A percentile compares a stretch with the other conserved stretches of the same genome.
phyloP scores from a whole-genome alignment of 2,113 vertebrate species.

The Chiloscyllium plagiosum region DNA sequence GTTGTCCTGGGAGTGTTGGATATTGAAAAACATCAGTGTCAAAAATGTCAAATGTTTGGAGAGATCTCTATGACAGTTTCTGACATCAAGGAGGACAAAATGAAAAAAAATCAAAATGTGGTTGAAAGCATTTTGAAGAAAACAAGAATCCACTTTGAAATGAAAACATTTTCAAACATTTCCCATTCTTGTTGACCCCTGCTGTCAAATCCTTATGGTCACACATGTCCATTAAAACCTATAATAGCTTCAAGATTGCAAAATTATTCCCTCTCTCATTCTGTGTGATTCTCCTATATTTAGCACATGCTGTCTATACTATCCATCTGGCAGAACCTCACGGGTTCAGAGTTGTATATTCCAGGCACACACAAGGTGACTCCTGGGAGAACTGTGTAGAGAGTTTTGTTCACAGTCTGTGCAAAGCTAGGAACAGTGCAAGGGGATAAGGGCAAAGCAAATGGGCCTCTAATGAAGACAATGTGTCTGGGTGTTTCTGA shows the following conservation, averaged over 20 bases:
- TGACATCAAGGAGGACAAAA: neutral
- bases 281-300: neutral
- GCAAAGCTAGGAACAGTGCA: neutral
- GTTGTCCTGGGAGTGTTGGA: too few species aligned
- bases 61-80: neutral
- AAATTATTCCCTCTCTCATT: neutral
- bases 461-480: conserved; percentile 5
- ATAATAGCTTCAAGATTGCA: conserved; percentile 25
- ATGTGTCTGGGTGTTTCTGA: neutral
- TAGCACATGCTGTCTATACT: too few species aligned
- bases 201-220: neutral
- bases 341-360: neutral
- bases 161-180: neutral
- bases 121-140: neutral
- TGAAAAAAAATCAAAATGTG: neutral
- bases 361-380: neutral
- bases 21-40: too few species aligned
- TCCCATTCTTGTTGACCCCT: neutral
- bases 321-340: neutral
- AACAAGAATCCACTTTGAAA: neutral
- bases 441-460: neutral
- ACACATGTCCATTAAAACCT: neutral
- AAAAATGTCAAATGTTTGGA: neutral
- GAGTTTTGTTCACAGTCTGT: neutral
- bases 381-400: neutral